Evolutionary conservation across 2,888 invertebrate genomes (phyloP).

Genomic region (Acanthococcus lagerstroemiae): DNA sequence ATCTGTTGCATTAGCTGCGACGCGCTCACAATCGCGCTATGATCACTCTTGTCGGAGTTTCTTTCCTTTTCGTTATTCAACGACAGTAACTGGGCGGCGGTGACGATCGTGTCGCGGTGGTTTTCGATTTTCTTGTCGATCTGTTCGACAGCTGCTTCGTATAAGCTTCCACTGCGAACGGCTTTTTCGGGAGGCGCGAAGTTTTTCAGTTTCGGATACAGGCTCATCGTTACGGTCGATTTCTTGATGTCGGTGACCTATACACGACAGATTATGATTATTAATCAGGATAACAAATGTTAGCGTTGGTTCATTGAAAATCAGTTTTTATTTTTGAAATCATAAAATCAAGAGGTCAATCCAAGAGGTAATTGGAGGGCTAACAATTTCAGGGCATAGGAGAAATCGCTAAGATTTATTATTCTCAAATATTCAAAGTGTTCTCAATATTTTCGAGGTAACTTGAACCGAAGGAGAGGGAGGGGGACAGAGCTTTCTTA

Average conservation of each 20-base stretch:
- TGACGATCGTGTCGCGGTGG: neutral
- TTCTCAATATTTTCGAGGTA: too few species aligned
- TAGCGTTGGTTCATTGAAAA: too few species aligned
- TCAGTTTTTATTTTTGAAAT: too few species aligned
- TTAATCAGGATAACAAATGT: neutral
- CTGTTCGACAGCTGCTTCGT: slow-evolving; percentile 4
- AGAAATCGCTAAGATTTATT: too few species aligned
- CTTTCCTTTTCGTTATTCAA: neutral
- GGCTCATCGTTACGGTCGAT: slow-evolving; percentile 27
- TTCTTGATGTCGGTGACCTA: slow-evolving; percentile 34
- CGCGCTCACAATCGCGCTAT: slow-evolving; percentile 32
- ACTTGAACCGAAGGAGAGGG: too few species aligned
- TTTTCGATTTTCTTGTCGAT: neutral
- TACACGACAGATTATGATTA: neutral
- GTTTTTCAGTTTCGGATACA: slow-evolving; percentile 33
- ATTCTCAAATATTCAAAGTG: too few species aligned
- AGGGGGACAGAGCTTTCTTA: too few species aligned
- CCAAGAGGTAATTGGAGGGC: too few species aligned
- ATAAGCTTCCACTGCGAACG: slow-evolving; percentile 9
- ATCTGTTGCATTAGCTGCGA: slow-evolving; percentile 32
- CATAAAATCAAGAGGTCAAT: too few species aligned
- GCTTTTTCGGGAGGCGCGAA: slow-evolving; percentile 28
- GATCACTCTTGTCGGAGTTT: neutral
- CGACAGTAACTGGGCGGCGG: neutral
- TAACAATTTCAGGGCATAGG: too few species aligned